These are phyloP conservation scores for Subacronicta megacephala DNA, from an alignment of 2,888 invertebrate genomes.

Conservation along the genomic window DNA sequence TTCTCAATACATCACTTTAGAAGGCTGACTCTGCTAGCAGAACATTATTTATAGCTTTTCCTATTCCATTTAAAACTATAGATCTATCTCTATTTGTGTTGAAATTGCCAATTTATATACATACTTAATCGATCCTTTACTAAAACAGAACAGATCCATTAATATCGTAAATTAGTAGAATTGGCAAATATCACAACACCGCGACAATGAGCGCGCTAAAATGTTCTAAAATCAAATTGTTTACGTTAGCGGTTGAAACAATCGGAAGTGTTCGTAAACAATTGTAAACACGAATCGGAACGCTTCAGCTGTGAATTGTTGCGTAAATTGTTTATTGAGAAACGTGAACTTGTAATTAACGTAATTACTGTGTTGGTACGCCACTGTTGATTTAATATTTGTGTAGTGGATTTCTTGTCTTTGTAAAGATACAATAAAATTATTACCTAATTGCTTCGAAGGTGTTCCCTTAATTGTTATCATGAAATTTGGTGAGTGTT, in stretches of 20 bases:
- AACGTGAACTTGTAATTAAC: constrained; percentile 59
- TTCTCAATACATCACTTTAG: too few relatives aligned
- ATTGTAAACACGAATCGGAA: constrained; percentile 32
- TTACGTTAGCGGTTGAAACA: constrained; percentile 18
- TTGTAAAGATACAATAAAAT: constrained; percentile 1
- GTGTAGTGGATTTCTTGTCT: constrained; percentile 17
- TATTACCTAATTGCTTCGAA: constrained; percentile 1
- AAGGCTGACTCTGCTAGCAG: too few relatives aligned
- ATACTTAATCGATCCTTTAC: not conserved
- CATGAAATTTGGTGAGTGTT: constrained; percentile 31
- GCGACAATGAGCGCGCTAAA: not conserved
- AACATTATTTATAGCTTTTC: too few relatives aligned
- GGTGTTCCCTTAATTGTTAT: constrained; percentile 1
- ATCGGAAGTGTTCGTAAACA: constrained; percentile 21
- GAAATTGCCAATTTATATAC: too few relatives aligned
- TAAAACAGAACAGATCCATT: not conserved
- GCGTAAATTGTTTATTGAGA: constrained; percentile 49
- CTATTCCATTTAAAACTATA: too few relatives aligned
- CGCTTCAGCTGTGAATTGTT: constrained; percentile 39
- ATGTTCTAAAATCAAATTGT: constrained; percentile 15
- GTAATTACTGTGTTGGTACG: constrained; percentile 40
- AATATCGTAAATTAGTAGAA: not conserved
- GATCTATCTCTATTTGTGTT: too few relatives aligned
- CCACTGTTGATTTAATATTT: constrained; percentile 18
- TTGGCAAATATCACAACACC: not conserved